phyloP scores from a whole-genome alignment of 1,140 invertebrate species.

The Heterodera carotae region DNA sequence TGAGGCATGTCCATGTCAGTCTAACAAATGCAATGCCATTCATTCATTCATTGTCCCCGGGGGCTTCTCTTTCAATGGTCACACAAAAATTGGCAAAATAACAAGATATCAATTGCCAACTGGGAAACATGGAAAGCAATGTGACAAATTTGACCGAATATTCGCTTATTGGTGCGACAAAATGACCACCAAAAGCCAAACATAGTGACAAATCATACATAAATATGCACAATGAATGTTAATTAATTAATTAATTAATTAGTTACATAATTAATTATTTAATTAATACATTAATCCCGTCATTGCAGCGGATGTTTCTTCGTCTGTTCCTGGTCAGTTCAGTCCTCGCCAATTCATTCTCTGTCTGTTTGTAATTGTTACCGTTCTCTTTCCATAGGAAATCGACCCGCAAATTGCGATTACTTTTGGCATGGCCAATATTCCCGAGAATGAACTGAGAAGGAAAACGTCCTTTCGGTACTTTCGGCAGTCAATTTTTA shows the following conservation, averaged over 20 bases:
- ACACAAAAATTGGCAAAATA: too few relatives aligned
- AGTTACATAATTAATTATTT: too few relatives aligned
- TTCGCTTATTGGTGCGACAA: too few relatives aligned
- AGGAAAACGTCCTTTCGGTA: conserved; percentile 46
- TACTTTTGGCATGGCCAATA: conserved; percentile 53
- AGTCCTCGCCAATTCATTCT: not conserved
- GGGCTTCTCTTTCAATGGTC: not conserved
- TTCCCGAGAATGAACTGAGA: conserved; percentile 51
- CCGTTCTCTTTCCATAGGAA: conserved; percentile 40
- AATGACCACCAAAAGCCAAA: too few relatives aligned
- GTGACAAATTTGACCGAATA: too few relatives aligned
- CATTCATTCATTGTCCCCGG: not conserved
- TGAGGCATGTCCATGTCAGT: not conserved
- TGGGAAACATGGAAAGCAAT: too few relatives aligned
- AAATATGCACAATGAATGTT: too few relatives aligned
- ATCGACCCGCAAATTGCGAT: conserved; percentile 58
- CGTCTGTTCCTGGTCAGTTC: conserved; percentile 54
- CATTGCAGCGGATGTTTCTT: conserved; percentile 58
- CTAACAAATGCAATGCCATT: not conserved
- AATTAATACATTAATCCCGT: too few relatives aligned
- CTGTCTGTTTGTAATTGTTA: not conserved
- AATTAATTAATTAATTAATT: too few relatives aligned
- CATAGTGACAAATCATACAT: too few relatives aligned
- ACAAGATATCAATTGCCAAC: too few relatives aligned
- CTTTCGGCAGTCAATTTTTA: not conserved